phyloP scores from a whole-genome alignment of 2,888 invertebrate species.

The Girardia tigrina region DNA sequence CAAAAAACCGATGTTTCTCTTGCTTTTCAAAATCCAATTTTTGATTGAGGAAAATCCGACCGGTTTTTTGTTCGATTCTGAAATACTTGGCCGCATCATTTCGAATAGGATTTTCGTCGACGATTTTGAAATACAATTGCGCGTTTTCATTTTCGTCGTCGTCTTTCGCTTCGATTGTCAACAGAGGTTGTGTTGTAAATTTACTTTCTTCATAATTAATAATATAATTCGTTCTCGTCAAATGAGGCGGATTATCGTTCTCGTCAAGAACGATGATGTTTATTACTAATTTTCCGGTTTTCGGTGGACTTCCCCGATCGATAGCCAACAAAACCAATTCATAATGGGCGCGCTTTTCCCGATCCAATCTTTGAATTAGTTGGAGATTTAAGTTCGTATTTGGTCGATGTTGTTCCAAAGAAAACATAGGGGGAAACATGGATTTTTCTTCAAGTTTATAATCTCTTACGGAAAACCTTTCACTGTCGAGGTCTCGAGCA shows the following conservation, averaged over 20 bases:
- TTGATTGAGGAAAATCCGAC: conserved; percentile 27
- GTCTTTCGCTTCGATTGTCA: conserved; percentile 27
- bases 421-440: conserved; percentile 27
- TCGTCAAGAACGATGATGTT: conserved; percentile 26
- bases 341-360: conserved; percentile 25
- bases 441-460: conserved; percentile 16
- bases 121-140: neutral
- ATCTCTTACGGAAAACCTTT: neutral
- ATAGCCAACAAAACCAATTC: conserved; percentile 26
- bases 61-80: conserved; percentile 25
- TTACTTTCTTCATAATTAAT: conserved; percentile 11
- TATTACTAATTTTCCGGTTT: conserved; percentile 25
- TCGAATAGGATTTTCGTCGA: conserved; percentile 5
- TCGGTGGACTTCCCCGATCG: conserved; percentile 20
- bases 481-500: conserved; percentile 26
- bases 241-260: conserved; percentile 30
- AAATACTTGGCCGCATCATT: neutral
- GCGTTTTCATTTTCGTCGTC: conserved; percentile 29
- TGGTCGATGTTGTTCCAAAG: conserved; percentile 24
- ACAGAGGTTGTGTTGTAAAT: neutral
- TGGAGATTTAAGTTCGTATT: conserved; percentile 6
- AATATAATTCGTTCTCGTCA: neutral
- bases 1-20: conserved; percentile 21
- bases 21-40: conserved; percentile 29
- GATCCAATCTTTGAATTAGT: conserved; percentile 25